phyloP scores from a whole-genome alignment of 2,888 invertebrate genomes.

The Brachypterus glaber region DNA sequence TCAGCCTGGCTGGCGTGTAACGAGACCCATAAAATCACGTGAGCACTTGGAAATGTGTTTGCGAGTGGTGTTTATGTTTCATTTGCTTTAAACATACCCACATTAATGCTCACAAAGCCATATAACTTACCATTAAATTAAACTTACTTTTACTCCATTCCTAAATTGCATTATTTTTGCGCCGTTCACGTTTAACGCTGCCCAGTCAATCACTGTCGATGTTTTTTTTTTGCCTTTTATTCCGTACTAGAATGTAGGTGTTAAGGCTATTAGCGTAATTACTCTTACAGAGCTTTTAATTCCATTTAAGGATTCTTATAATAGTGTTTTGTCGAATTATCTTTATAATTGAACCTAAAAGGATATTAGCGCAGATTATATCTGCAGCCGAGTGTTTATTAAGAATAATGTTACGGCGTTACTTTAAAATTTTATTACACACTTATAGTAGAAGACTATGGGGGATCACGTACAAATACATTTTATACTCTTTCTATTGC shows the following conservation, averaged over 20 bases:
- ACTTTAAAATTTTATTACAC: too few species aligned
- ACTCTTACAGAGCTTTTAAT: constrained; percentile 4
- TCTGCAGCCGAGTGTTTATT: too few species aligned
- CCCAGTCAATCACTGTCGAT: constrained; percentile 1
- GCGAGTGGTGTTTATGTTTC: constrained; percentile 18
- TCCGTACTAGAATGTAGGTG: constrained; percentile 3
- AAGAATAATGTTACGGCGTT: too few species aligned
- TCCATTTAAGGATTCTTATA: constrained; percentile 3
- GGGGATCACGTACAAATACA: too few species aligned
- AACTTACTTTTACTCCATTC: constrained; percentile 7
- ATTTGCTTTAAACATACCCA: constrained; percentile 16
- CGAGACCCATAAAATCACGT: constrained; percentile 20
- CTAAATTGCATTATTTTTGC: constrained; percentile 13
- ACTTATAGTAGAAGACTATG: too few species aligned
- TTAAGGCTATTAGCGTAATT: constrained; percentile 4
- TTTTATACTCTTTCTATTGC: too few species aligned
- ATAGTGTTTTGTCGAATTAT: constrained; percentile 4
- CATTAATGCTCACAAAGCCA: constrained; percentile 13
- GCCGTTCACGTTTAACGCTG: constrained; percentile 3
- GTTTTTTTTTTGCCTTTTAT: constrained; percentile 2
- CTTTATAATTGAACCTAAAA: too few species aligned
- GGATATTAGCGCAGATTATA: too few species aligned
- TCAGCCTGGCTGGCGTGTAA: constrained; percentile 20
- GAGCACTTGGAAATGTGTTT: constrained; percentile 14
- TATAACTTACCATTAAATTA: constrained; percentile 17